A percentile compares a stretch with the other conserved stretches of the same genome.
Evolutionary conservation across 2,888 invertebrate genomes (phyloP).

Genomic region (Serrognathus titanus): DNA sequence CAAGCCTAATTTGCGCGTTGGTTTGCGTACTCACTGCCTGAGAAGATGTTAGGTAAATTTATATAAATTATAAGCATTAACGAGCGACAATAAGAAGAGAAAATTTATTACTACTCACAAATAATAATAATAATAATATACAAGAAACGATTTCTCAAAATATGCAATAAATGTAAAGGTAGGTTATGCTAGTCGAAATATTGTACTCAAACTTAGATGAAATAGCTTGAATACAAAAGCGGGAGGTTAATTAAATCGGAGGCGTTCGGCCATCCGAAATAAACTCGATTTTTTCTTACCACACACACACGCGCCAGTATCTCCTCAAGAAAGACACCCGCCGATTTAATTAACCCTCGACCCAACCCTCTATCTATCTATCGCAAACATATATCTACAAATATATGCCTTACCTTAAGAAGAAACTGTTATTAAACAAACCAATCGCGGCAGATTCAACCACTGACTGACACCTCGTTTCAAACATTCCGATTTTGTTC

Average conservation of each 20-base stretch:
- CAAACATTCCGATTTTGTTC: too few relatives aligned
- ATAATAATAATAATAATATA: too few relatives aligned
- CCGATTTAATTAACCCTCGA: not conserved
- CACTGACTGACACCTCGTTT: too few relatives aligned
- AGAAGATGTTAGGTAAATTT: too few relatives aligned
- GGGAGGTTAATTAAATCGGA: not conserved
- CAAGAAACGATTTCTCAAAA: not conserved
- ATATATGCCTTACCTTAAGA: constrained; percentile 23
- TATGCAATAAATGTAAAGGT: constrained; percentile 3
- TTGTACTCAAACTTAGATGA: not conserved
- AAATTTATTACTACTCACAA: too few relatives aligned
- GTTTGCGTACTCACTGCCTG: too few relatives aligned
- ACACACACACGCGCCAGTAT: not conserved
- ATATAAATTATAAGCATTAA: constrained; percentile 1
- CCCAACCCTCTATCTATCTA: constrained; percentile 9
- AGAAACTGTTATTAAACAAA: not conserved
- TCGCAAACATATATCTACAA: constrained; percentile 24
- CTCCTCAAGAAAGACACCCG: too few relatives aligned
- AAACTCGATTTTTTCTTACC: not conserved
- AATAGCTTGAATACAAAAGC: not conserved
- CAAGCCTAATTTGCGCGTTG: too few relatives aligned
- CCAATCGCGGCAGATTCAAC: too few relatives aligned
- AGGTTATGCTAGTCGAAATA: not conserved
- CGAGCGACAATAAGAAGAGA: not conserved
- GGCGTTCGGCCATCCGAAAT: not conserved